phyloP scores from a whole-genome alignment of 2,797 vertebrate genomes.

The Oreonectes daqikongensis region DNA sequence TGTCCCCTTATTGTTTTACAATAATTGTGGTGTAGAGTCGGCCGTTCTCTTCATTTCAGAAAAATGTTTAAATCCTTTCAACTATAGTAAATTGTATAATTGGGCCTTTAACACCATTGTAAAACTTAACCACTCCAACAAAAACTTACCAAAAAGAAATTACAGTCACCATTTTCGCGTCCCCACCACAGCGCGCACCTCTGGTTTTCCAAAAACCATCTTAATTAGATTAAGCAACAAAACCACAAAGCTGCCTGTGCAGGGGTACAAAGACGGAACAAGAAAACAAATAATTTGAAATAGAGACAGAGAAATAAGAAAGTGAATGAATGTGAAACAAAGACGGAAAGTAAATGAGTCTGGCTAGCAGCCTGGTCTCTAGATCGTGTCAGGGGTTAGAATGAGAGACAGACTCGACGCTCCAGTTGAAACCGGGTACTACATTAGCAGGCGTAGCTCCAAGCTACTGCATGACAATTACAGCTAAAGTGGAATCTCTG shows the following conservation, averaged over 20 bases:
- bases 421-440: slow-evolving; percentile 34
- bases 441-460: slow-evolving; percentile 43
- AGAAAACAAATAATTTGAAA: slow-evolving; percentile 9
- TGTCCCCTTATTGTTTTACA: too few relatives aligned
- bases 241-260: background rate
- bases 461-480: slow-evolving; percentile 48
- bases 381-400: slow-evolving; percentile 39
- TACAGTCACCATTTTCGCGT: slow-evolving; percentile 50
- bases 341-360: slow-evolving; percentile 12
- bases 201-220: slow-evolving; percentile 61
- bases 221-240: slow-evolving; percentile 67
- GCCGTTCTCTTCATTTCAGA: too few relatives aligned
- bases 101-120: slow-evolving; percentile 49
- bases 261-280: slow-evolving; percentile 1
- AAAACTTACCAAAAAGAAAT: slow-evolving; percentile 75
- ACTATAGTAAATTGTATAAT: too few relatives aligned
- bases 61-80: too few relatives aligned
- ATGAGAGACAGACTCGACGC: slow-evolving; percentile 6
- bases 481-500: slow-evolving; percentile 48
- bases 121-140: slow-evolving; percentile 63
- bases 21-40: too few relatives aligned
- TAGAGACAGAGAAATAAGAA: background rate
- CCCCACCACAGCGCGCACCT: slow-evolving; percentile 14
- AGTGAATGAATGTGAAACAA: slow-evolving; percentile 8
- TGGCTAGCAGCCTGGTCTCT: slow-evolving; percentile 4